phyloP scores from a whole-genome alignment of 2,113 vertebrate species.

The Cephalopholis sonnerati region DNA sequence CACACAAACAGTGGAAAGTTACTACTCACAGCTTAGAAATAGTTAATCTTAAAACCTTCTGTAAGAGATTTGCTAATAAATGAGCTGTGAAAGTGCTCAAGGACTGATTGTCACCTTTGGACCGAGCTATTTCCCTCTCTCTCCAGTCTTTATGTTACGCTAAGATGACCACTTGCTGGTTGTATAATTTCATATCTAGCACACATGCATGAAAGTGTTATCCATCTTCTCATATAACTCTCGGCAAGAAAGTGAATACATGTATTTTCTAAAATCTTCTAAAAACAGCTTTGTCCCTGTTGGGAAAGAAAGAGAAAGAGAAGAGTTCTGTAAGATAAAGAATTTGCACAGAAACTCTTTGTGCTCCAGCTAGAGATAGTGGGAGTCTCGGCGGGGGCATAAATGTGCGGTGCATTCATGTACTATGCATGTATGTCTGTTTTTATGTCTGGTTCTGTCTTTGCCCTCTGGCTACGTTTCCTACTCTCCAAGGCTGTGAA shows the following conservation, averaged over 20 bases:
- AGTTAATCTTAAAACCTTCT: background rate
- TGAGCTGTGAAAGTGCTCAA: background rate
- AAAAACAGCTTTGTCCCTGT: conserved; percentile 5
- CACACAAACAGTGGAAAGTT: background rate
- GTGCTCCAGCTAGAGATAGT: background rate
- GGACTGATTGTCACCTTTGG: background rate
- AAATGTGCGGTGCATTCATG: background rate
- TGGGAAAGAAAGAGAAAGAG: background rate
- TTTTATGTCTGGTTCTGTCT: conserved; percentile 13
- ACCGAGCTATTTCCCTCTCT: background rate
- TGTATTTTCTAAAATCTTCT: background rate
- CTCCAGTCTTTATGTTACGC: background rate
- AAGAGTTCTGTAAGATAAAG: background rate
- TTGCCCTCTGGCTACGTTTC: conserved; percentile 15
- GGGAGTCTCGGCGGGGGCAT: background rate
- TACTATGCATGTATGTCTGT: conserved; percentile 5
- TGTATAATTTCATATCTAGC: background rate
- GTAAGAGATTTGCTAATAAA: background rate
- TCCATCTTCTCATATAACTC: background rate
- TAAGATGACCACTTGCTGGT: background rate
- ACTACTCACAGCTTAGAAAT: background rate
- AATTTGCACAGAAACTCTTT: conserved; percentile 13
- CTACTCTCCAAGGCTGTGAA: conserved; percentile 11
- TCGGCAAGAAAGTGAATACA: conserved; percentile 1
- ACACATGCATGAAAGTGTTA: background rate